These are phyloP conservation scores for Lates calcarifer DNA, from an alignment of 2,113 vertebrate species.

Conservation along the genomic window DNA sequence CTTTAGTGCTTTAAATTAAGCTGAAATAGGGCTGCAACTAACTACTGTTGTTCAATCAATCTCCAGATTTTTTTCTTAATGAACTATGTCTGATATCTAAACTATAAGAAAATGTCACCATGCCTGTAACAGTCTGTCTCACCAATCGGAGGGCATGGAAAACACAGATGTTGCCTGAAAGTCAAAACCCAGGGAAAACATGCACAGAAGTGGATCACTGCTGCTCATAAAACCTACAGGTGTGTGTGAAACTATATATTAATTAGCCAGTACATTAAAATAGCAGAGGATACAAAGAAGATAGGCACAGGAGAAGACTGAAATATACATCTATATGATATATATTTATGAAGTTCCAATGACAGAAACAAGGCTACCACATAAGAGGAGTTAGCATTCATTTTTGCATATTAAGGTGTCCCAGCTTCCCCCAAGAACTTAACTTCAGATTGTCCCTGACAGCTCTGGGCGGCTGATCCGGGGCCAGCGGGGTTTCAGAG, in stretches of 20 bases:
- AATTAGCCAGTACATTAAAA: not conserved
- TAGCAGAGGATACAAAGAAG: not conserved
- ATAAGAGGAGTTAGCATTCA: not conserved
- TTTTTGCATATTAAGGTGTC: not conserved
- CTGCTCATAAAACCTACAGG: too few species aligned
- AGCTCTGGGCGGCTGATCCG: slow-evolving; percentile 29
- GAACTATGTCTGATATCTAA: too few species aligned
- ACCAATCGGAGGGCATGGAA: too few species aligned
- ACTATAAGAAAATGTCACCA: too few species aligned
- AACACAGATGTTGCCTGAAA: not conserved
- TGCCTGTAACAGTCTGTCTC: too few species aligned
- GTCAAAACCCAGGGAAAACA: not conserved
- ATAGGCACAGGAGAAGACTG: not conserved
- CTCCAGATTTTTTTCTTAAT: too few species aligned
- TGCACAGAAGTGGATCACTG: too few species aligned
- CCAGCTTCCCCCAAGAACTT: not conserved
- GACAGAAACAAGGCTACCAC: not conserved
- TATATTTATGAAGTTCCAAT: too few species aligned
- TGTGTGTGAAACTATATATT: too few species aligned
- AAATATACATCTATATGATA: too few species aligned
- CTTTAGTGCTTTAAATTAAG: too few species aligned
- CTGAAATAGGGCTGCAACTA: not conserved
- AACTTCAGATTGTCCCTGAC: slow-evolving; percentile 44
- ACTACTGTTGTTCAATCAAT: too few species aligned
- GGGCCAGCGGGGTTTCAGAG: slow-evolving; percentile 26